These are phyloP conservation scores for Bujurquina vittata DNA, from an alignment of 2,113 vertebrate genomes.

Conservation along the genomic window DNA sequence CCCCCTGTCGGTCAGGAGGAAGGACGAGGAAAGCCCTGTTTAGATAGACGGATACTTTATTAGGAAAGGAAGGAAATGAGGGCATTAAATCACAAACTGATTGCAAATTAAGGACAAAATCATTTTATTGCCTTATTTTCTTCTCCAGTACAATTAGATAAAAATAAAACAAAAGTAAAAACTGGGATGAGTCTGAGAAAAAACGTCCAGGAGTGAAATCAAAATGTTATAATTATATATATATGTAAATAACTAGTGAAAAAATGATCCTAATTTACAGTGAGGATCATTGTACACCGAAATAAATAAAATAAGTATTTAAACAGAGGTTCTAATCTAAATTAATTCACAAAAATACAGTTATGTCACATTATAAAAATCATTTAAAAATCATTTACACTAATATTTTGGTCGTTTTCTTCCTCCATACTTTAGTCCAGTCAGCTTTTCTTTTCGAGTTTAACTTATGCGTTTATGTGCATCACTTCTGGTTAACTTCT, in stretches of 20 bases:
- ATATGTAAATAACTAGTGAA: not conserved
- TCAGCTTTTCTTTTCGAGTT: too few relatives aligned
- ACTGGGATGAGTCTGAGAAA: not conserved
- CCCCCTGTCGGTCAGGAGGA: not conserved
- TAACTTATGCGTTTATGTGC: too few relatives aligned
- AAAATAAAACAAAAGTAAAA: not conserved
- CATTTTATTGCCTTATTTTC: not conserved
- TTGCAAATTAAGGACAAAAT: not conserved
- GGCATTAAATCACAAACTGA: not conserved
- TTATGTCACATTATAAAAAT: not conserved
- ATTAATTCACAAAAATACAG: not conserved
- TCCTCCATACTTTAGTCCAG: too few relatives aligned
- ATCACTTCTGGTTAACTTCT: too few relatives aligned
- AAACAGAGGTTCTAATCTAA: not conserved
- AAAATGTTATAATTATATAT: not conserved
- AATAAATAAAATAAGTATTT: not conserved
- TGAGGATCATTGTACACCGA: not conserved
- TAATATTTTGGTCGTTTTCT: too few relatives aligned
- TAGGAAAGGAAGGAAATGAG: too few relatives aligned
- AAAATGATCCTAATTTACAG: not conserved
- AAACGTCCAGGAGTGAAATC: not conserved
- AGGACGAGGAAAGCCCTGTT: not conserved
- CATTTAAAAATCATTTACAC: too few relatives aligned
- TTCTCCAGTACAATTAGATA: too few relatives aligned
- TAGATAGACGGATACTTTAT: not conserved